phyloP scores from a whole-genome alignment of 2,797 vertebrate genomes.

The Anguilla megastoma region DNA sequence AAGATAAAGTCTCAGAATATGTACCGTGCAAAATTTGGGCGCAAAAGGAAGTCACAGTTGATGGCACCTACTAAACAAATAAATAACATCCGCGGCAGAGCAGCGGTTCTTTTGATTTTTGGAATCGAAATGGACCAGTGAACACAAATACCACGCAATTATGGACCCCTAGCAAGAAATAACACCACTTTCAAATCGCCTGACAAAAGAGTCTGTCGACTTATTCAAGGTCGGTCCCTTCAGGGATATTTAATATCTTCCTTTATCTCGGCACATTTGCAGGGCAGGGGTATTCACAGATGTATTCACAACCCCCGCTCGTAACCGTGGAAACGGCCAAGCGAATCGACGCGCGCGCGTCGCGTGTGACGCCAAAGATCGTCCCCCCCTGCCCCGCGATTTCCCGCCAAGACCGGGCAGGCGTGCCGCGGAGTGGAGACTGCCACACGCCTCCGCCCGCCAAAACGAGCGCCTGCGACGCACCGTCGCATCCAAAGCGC shows the following conservation, averaged over 20 bases:
- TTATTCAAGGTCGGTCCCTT: conserved; percentile 8
- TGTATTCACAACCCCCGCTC: not conserved
- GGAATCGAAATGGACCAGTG: not conserved
- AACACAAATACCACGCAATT: not conserved
- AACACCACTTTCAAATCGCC: not conserved
- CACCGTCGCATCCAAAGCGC: not conserved
- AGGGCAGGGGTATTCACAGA: not conserved
- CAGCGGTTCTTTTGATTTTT: not conserved
- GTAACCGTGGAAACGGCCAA: not conserved
- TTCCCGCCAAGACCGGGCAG: not conserved
- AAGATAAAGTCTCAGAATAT: not conserved
- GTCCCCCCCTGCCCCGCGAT: not conserved
- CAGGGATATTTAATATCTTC: not conserved
- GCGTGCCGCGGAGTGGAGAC: not conserved
- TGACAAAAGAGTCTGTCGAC: not conserved
- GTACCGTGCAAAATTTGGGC: not conserved
- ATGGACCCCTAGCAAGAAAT: not conserved
- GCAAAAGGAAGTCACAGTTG: not conserved
- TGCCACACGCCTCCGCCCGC: too few species aligned
- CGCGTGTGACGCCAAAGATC: not conserved
- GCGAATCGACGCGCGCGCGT: not conserved
- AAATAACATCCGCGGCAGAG: not conserved
- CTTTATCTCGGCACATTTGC: not conserved
- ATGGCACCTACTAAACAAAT: not conserved
- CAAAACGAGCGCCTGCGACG: not conserved